Conservation (phyloP, 2,797 vertebrate species). For the Silurus aristotelis region DNA sequence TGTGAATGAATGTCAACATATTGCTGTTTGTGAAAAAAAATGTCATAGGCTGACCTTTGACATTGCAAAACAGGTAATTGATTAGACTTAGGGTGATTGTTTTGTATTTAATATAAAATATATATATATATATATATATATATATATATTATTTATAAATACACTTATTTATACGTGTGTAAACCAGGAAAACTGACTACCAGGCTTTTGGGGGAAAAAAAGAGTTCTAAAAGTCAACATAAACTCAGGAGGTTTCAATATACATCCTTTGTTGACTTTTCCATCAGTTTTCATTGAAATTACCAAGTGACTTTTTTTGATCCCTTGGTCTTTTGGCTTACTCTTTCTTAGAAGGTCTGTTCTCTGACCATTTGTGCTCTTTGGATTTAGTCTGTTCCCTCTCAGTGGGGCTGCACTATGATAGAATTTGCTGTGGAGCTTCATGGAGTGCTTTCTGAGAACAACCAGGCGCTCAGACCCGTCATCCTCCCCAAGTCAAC, state of each 20-base stretch:
- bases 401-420: conserved; percentile 41
- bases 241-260: conserved; percentile 43
- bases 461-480: conserved; percentile 50
- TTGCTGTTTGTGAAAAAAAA: not conserved
- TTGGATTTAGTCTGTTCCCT: conserved; percentile 35
- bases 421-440: conserved; percentile 46
- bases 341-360: conserved; percentile 33
- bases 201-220: conserved; percentile 29
- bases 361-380: conserved; percentile 31
- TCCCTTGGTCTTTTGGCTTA: conserved; percentile 21
- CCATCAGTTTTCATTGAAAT: conserved; percentile 47
- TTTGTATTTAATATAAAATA: not conserved
- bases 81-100: not conserved
- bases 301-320: conserved; percentile 37
- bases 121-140: too few species aligned
- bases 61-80: not conserved
- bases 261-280: conserved; percentile 51
- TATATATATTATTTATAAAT: too few species aligned
- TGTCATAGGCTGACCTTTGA: conserved; percentile 17
- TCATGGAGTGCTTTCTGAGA: conserved; percentile 51
- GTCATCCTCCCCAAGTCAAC: conserved; percentile 50
- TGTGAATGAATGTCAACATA: conserved; percentile 7
- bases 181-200: conserved; percentile 16
- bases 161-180: conserved; percentile 5
- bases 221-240: conserved; percentile 17